phyloP scores from a whole-genome alignment of 2,888 invertebrate genomes.

The Opisthograptis luteolata region DNA sequence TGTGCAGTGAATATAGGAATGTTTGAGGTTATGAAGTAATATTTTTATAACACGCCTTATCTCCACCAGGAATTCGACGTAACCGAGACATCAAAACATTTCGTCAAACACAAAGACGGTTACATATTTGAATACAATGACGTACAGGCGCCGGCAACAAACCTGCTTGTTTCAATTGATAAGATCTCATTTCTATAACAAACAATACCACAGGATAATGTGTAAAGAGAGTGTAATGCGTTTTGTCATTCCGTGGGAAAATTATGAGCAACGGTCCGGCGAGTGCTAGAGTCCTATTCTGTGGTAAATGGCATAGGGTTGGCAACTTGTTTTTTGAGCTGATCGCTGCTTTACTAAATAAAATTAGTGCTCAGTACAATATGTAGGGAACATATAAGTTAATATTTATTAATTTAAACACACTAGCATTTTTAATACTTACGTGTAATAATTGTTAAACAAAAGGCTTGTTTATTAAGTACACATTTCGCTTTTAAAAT shows the following conservation, averaged over 20 bases:
- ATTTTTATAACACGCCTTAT: neutral
- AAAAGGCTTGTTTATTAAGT: too few species aligned
- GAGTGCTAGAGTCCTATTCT: too few species aligned
- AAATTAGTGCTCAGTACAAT: too few species aligned
- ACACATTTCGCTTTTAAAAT: too few species aligned
- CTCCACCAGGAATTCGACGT: neutral
- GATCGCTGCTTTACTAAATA: too few species aligned
- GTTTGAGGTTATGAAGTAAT: too few species aligned
- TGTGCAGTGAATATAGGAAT: too few species aligned
- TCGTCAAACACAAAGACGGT: neutral
- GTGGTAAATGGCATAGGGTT: too few species aligned
- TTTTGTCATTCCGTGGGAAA: slow-evolving; percentile 76
- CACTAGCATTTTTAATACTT: too few species aligned
- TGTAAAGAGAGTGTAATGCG: slow-evolving; percentile 63
- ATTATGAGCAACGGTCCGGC: slow-evolving; percentile 37
- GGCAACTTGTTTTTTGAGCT: slow-evolving; percentile 1
- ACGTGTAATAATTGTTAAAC: too few species aligned
- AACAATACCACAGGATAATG: slow-evolving; percentile 58
- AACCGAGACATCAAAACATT: slow-evolving; percentile 8
- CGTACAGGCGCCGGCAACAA: slow-evolving; percentile 23
- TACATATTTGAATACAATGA: slow-evolving; percentile 34
- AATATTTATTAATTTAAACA: too few species aligned
- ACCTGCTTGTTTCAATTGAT: slow-evolving; percentile 54
- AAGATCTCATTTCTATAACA: slow-evolving; percentile 68
- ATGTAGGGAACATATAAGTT: too few species aligned